These are phyloP conservation scores for Brachionus calyciflorus DNA, from an alignment of 1,140 invertebrate species.

Conservation along the genomic window DNA sequence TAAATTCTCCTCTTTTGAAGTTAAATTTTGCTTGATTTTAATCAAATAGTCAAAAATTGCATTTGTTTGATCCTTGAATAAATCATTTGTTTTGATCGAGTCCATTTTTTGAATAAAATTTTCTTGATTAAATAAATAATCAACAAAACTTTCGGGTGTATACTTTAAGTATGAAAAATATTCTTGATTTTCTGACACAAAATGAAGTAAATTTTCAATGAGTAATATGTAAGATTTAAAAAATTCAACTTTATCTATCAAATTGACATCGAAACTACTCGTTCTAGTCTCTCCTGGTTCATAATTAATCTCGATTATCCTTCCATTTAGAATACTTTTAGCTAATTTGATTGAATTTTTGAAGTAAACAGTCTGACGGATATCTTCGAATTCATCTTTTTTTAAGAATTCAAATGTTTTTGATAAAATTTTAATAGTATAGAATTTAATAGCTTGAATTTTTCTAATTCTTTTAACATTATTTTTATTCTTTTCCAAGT, in stretches of 20 bases:
- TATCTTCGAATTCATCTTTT: not conserved
- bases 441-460: constrained; percentile 13
- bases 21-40: too few species aligned
- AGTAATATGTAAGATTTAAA: not conserved
- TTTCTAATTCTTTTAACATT: constrained; percentile 40
- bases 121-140: not conserved
- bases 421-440: constrained; percentile 4
- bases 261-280: not conserved
- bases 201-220: not conserved
- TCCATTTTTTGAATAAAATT: constrained; percentile 6
- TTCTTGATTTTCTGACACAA: not conserved
- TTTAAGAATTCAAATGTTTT: not conserved
- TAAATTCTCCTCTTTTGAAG: too few species aligned
- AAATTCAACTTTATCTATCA: not conserved
- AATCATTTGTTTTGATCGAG: not conserved
- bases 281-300: not conserved
- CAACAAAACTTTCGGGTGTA: not conserved
- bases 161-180: not conserved
- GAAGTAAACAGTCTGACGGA: constrained; percentile 2
- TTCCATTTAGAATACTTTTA: not conserved
- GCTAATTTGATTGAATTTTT: not conserved
- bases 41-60: not conserved
- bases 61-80: not conserved
- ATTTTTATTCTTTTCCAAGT: constrained; percentile 15
- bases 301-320: not conserved